Base-by-base conservation (phyloP, 2,113 vertebrate genomes). In the Centropristis striata region DNA sequence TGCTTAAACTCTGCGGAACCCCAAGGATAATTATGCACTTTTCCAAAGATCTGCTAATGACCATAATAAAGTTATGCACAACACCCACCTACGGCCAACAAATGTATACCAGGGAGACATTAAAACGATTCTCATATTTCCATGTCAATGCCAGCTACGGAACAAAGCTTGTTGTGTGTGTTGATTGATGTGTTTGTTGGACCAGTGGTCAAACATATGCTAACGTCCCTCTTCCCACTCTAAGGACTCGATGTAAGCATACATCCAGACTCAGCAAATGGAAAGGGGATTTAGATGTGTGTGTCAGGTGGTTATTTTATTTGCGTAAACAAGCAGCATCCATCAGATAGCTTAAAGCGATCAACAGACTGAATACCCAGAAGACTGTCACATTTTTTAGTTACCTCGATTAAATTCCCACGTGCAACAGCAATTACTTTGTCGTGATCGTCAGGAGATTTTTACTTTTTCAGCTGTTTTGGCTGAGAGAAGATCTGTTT, bases 61-160 rank as follows among this genome's bases (percentile, higher is more conserved):
- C 15, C 27, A 27, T 50, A 46, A 51, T n/a, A n/a, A 71, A 36
- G 27, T 44, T 55, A 51, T 61, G 32, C 25, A 75, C 65, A 78
- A 71, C 37, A 60, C 28, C 49, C 36, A 57, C 46, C 13, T 42
- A 2, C 67, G 78, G 39, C 73, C 46, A 70, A 59, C 46, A 78
- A 51, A 59, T 21, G 21, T 46, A 32, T 28, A 16, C 21, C 21
- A 32, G 44, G 37, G 27, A 78, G 65, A 68, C 44, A 71, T 36
- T 5, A 6, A 50, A 79, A 68, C 2, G 1, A 50, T 65, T 50
- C 5, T 68, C 18, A n/a, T 15, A 42, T 59, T 42, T 51, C 23
- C 2, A 23, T 47, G n/a, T 42, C 13, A 32, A 39, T 36, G 36
- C 11, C 18, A 63, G 16, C 14, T 5, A 7, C n/a, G 15, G 4